Conservation (phyloP, 2,888 invertebrate genomes). For the Aphodius sticticus region DNA sequence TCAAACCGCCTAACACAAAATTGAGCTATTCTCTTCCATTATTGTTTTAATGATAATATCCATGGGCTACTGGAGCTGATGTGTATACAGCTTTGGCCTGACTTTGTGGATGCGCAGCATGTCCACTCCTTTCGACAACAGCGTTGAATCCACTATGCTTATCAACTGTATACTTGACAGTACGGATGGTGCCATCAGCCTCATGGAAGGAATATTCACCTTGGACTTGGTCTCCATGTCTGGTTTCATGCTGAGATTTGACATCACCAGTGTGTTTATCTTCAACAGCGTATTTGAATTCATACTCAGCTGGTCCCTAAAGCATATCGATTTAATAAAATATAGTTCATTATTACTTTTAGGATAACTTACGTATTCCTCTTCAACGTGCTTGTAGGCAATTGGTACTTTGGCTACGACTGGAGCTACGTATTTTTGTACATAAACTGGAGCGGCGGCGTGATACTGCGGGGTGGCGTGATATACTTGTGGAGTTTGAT, state of each 20-base stretch:
- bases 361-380: slow-evolving; percentile 23
- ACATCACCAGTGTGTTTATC: slow-evolving; percentile 51
- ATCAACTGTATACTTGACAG: slow-evolving; percentile 49
- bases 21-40: background rate
- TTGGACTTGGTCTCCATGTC: slow-evolving; percentile 47
- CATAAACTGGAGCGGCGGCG: background rate
- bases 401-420: slow-evolving; percentile 23
- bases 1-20: background rate
- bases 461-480: background rate
- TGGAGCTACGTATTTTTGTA: slow-evolving; percentile 26
- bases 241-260: slow-evolving; percentile 49
- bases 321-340: background rate
- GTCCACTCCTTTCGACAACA: slow-evolving; percentile 46
- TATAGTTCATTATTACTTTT: background rate
- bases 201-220: slow-evolving; percentile 50
- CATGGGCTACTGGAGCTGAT: background rate
- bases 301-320: slow-evolving; percentile 44
- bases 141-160: slow-evolving; percentile 49
- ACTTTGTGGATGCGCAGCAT: slow-evolving; percentile 41
- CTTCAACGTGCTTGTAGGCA: slow-evolving; percentile 19
- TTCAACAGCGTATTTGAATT: slow-evolving; percentile 50
- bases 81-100: background rate
- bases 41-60: slow-evolving; percentile 15
- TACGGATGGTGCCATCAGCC: slow-evolving; percentile 50
- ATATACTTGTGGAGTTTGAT: background rate